phyloP scores from a whole-genome alignment of 2,888 invertebrate genomes.

The Acanthoscelides obtectus region DNA sequence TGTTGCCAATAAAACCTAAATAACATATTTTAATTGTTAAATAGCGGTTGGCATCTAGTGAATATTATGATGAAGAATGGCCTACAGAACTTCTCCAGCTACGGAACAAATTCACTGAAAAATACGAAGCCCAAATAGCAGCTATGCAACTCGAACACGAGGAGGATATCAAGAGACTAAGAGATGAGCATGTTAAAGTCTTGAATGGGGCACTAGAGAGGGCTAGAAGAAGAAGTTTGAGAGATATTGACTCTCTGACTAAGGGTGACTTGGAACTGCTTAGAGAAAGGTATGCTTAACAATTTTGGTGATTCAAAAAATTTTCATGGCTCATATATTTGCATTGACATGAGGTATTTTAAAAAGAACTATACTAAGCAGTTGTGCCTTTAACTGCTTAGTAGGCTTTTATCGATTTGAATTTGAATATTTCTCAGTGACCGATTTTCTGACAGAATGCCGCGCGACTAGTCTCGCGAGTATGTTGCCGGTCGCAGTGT shows the following conservation, averaged over 20 bases:
- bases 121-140: slow-evolving; percentile 58
- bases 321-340: neutral
- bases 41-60: slow-evolving; percentile 65
- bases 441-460: too few species aligned
- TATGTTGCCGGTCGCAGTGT: too few species aligned
- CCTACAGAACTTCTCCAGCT: slow-evolving; percentile 69
- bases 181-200: slow-evolving; percentile 37
- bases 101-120: slow-evolving; percentile 66
- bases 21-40: neutral
- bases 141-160: slow-evolving; percentile 55
- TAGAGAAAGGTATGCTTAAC: slow-evolving; percentile 54
- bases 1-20: neutral
- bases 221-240: slow-evolving; percentile 37
- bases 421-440: too few species aligned
- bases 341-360: too few species aligned
- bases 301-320: slow-evolving; percentile 1
- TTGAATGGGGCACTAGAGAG: slow-evolving; percentile 40
- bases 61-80: slow-evolving; percentile 69
- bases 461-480: too few species aligned
- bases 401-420: too few species aligned
- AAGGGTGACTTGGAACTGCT: slow-evolving; percentile 55
- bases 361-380: too few species aligned
- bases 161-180: slow-evolving; percentile 55
- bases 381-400: too few species aligned
- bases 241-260: slow-evolving; percentile 47